Evolutionary conservation across 2,113 vertebrate genomes (phyloP).

Genomic region (Orycteropus afer): DNA sequence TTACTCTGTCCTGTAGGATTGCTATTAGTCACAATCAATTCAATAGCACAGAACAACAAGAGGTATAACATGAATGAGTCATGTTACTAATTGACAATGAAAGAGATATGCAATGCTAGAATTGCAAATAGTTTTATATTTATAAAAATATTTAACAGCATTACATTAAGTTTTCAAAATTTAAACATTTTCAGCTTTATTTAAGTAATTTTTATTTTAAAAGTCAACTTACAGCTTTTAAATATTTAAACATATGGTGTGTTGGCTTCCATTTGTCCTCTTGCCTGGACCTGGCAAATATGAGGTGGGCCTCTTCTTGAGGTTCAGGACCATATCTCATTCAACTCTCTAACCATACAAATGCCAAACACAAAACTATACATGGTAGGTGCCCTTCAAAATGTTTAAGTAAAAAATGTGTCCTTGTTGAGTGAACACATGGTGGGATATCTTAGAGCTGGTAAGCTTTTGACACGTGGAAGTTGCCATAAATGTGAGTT

Average conservation of each 20-base stretch:
- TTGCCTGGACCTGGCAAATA: not conserved
- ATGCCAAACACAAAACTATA: not conserved
- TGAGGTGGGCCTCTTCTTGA: not conserved
- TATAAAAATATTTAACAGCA: not conserved
- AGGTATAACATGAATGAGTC: not conserved
- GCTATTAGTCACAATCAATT: not conserved
- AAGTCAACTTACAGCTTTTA: slow-evolving; percentile 21
- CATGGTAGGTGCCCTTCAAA: not conserved
- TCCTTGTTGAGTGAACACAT: not conserved
- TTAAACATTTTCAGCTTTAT: not conserved
- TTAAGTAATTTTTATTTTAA: slow-evolving; percentile 1
- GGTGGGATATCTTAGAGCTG: not conserved
- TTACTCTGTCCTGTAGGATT: not conserved
- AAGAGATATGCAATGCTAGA: not conserved
- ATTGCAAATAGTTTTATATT: not conserved
- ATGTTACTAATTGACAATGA: not conserved
- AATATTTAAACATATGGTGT: not conserved
- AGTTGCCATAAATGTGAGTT: not conserved
- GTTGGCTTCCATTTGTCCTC: not conserved
- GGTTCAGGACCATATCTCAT: not conserved
- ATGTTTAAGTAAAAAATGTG: not conserved
- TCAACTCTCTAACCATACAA: not conserved
- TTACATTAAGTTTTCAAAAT: not conserved
- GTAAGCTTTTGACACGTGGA: not conserved
- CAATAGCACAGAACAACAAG: not conserved